These are phyloP conservation scores for Lepidonotus clava DNA, from an alignment of 2,888 invertebrate species.

Conservation along the genomic window DNA sequence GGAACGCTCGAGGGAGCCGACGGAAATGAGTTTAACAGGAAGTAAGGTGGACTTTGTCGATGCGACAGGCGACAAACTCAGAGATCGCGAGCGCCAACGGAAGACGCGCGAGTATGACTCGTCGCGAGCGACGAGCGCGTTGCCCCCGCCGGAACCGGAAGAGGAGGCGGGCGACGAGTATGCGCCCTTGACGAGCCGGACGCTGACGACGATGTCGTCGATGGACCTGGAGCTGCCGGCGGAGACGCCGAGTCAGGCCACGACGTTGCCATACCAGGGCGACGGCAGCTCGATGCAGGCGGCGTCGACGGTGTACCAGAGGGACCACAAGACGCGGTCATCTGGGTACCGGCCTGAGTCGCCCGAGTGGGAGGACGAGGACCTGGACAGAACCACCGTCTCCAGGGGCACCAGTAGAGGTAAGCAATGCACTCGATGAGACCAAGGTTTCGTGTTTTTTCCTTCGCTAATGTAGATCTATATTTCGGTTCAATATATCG, in stretches of 20 bases:
- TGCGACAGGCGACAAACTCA: background rate
- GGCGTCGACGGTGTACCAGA: background rate
- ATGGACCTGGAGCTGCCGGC: conserved; percentile 14
- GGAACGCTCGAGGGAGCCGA: background rate
- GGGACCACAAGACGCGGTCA: background rate
- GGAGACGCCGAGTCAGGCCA: background rate
- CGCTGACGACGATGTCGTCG: background rate
- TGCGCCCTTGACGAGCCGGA: background rate
- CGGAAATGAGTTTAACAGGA: background rate
- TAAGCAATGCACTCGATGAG: background rate
- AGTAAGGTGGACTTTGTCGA: background rate
- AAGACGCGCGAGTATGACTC: conserved; percentile 24
- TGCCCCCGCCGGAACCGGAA: background rate
- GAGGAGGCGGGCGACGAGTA: background rate
- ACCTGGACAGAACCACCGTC: background rate
- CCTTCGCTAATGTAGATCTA: background rate
- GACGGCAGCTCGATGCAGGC: background rate
- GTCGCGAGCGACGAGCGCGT: background rate
- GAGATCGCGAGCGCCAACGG: background rate
- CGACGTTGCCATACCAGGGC: background rate
- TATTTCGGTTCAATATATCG: too few relatives aligned
- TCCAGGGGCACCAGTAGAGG: conserved; percentile 22
- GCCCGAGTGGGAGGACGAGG: conserved; percentile 43
- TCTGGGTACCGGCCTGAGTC: background rate
- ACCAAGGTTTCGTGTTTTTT: background rate